Conservation (phyloP, 2,113 vertebrate genomes). For the Perca schrenkii region DNA sequence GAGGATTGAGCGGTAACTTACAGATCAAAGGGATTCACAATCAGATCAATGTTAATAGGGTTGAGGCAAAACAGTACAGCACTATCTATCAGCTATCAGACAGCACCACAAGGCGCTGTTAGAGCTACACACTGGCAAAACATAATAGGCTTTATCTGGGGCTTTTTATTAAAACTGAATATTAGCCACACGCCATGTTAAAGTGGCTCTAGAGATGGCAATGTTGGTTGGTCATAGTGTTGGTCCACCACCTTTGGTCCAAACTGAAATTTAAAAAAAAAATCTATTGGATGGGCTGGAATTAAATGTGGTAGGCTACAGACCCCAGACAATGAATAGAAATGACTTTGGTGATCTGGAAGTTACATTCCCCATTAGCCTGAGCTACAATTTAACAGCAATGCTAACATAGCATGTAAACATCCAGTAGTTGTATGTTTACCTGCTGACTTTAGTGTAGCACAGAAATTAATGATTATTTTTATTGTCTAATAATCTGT, state of each 20-base stretch:
- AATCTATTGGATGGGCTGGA: neutral
- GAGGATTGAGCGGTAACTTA: slow-evolving; percentile 37
- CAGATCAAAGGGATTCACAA: slow-evolving; percentile 42
- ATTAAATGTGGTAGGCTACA: neutral
- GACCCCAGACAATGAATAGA: too few species aligned
- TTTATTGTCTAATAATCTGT: too few species aligned
- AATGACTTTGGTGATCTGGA: neutral
- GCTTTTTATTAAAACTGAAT: neutral
- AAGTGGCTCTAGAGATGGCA: neutral
- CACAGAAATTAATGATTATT: too few species aligned
- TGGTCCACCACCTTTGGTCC: neutral
- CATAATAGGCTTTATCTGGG: neutral
- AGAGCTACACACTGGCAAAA: neutral
- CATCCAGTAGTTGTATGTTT: neutral
- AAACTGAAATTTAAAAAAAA: neutral
- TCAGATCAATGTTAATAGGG: slow-evolving; percentile 26
- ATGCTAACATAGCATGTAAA: neutral
- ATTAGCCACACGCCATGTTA: neutral
- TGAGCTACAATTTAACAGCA: neutral
- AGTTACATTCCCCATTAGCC: neutral
- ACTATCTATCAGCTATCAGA: neutral
- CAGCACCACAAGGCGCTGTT: neutral
- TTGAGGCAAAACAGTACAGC: slow-evolving; percentile 1
- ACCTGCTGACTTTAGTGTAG: neutral
- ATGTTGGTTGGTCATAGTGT: neutral